A percentile compares a stretch with the other conserved stretches of the same genome.
phyloP scores from a whole-genome alignment of 2,797 vertebrate species.

The Microctenopoma lineatum region DNA sequence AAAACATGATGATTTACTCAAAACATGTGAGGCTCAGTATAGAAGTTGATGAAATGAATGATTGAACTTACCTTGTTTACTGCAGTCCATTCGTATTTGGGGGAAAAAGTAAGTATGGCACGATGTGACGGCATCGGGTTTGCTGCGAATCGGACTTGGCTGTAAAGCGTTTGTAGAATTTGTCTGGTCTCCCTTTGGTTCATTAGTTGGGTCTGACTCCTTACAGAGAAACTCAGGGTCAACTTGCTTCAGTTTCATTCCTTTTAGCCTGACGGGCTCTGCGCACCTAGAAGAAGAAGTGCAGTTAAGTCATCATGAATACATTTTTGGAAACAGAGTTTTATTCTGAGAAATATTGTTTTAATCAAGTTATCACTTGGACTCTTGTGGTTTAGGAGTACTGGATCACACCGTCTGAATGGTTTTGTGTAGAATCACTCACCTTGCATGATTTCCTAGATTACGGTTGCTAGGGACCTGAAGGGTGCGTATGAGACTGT shows the following conservation, averaged over 20 bases:
- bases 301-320: background rate
- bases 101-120: constrained; percentile 93
- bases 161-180: background rate
- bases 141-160: constrained; percentile 69
- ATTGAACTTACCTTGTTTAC: constrained; percentile 86
- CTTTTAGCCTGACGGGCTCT: constrained; percentile 83
- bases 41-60: background rate
- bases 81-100: constrained; percentile 90
- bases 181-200: constrained; percentile 50
- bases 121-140: constrained; percentile 83
- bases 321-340: constrained; percentile 1
- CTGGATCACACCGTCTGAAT: background rate
- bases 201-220: constrained; percentile 47
- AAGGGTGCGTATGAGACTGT: constrained; percentile 90
- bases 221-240: constrained; percentile 87
- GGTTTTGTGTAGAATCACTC: constrained; percentile 15
- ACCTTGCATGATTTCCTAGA: constrained; percentile 92
- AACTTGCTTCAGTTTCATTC: constrained; percentile 87
- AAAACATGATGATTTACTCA: constrained; percentile 25
- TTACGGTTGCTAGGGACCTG: constrained; percentile 94
- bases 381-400: constrained; percentile 1
- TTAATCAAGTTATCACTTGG: background rate
- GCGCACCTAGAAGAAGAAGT: constrained; percentile 78
- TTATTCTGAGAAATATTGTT: background rate
- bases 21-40: background rate